Evolutionary conservation across 2,888 invertebrate genomes (phyloP), one percentile per base, ranked within the genome.

Genomic region (Byasa hedistus): DNA sequence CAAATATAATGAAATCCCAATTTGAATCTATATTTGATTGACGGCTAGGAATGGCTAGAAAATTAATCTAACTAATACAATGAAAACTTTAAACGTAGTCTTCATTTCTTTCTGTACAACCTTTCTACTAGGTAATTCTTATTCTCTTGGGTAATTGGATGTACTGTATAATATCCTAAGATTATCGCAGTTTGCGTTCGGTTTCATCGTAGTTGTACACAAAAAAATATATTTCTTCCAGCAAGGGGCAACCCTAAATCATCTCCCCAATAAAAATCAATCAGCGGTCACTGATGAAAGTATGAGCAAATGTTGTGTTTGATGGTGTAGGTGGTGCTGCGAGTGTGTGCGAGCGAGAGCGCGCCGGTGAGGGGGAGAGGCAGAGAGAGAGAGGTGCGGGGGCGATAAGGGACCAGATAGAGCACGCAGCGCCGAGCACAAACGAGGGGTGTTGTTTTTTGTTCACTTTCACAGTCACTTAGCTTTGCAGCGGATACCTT

Each of bases 181-280:
- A 32, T 10, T n/a, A n/a, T n/a, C n/a, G n/a, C n/a, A n/a, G n/a
- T n/a, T n/a, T 7, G 1, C 32, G 10, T 32, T 10, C 8, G 32
- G 32, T 10, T 10, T 32, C 32, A 32, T 32, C 10, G 32, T 32
- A 32, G 32, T 32, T 48, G 48, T 48, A 48, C 17, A 48, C 12
- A 48, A 48, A 48, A 17, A 15, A 0, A 48, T n/a, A 10, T 48
- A 17, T n/a, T n/a, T n/a, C n/a, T n/a, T n/a, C n/a, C n/a, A 48
- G 17, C 17, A 48, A 56, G 64, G 66, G 73, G 39, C 83, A 86
- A 70, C 88, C 87, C 83, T 87, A 77, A 76, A 74, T 75, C 76
- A 76, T 76, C 76, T 76, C 77, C 76, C 83, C 85, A 87, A 87
- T 87, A 87, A 87, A 88, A 88, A 87, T 87, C 88, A 88, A 87